These are phyloP conservation scores for Rhabdomys pumilio DNA, from an alignment of 2,797 vertebrate species.

Conservation along the genomic window DNA sequence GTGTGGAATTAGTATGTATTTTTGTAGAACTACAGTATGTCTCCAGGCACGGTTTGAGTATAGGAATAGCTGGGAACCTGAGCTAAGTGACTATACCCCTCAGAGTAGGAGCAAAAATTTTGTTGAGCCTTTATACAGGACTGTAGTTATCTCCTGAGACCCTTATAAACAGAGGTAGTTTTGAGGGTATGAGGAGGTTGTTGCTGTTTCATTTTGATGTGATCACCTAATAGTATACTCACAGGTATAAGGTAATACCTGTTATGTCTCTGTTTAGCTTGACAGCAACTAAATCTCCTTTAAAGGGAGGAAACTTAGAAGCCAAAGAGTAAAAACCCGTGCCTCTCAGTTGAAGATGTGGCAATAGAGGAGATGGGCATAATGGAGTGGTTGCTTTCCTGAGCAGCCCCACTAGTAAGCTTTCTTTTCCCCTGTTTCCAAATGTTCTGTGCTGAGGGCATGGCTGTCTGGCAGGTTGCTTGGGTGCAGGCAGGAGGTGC, in stretches of 20 bases:
- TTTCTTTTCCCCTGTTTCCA: constrained; percentile 2
- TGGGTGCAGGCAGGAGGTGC: neutral
- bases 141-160: neutral
- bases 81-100: neutral
- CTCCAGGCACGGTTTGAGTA: neutral
- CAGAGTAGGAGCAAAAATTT: constrained; percentile 18
- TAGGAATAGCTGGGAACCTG: constrained; percentile 20
- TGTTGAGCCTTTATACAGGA: neutral
- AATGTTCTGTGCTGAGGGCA: neutral
- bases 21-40: neutral
- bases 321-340: neutral
- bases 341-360: neutral
- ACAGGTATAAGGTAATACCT: neutral
- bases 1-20: constrained; percentile 2
- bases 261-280: neutral
- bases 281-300: neutral
- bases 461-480: neutral
- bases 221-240: neutral
- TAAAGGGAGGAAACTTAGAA: neutral
- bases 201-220: neutral
- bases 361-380: neutral
- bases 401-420: neutral
- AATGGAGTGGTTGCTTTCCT: neutral
- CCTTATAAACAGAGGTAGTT: neutral
- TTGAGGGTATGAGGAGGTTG: neutral